A percentile compares a stretch with the other conserved stretches of the same genome.
These are phyloP conservation scores for Pinna nobilis DNA, from an alignment of 1,140 invertebrate species.

Conservation along the genomic window DNA sequence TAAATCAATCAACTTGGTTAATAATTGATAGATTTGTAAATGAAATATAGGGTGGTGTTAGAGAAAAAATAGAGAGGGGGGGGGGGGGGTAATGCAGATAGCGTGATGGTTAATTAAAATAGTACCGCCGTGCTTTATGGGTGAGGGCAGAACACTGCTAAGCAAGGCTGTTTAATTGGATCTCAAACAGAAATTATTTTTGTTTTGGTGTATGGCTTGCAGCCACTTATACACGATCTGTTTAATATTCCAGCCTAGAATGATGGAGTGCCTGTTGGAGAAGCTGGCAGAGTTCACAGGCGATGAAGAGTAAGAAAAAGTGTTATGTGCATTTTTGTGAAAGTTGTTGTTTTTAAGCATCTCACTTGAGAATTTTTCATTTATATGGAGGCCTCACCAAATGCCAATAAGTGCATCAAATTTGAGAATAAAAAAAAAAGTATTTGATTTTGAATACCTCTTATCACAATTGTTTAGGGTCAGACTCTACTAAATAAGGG, in stretches of 20 bases:
- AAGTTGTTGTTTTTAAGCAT: background rate
- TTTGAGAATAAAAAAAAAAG: background rate
- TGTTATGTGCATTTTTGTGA: background rate
- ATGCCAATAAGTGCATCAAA: background rate
- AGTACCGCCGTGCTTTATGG: background rate
- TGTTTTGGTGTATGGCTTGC: no score
- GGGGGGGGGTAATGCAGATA: no score
- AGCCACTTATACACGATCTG: background rate
- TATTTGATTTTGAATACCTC: background rate
- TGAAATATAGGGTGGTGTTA: no score
- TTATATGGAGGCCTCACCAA: no score
- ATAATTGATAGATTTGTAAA: no score
- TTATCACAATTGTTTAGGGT: background rate
- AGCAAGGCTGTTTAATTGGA: background rate
- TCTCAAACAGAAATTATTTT: background rate
- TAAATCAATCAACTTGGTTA: no score
- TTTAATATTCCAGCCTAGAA: conserved; percentile 52
- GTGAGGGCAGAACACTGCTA: background rate
- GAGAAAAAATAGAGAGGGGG: no score
- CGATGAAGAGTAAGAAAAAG: background rate
- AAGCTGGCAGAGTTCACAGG: conserved; percentile 59
- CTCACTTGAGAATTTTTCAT: no score
- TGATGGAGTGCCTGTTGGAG: conserved; percentile 60
- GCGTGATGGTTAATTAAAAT: no score
- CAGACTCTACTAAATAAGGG: no score